Evolutionary conservation across 2,113 vertebrate species (phyloP).

Genomic region (chimpanzee (Pan troglodytes)): DNA sequence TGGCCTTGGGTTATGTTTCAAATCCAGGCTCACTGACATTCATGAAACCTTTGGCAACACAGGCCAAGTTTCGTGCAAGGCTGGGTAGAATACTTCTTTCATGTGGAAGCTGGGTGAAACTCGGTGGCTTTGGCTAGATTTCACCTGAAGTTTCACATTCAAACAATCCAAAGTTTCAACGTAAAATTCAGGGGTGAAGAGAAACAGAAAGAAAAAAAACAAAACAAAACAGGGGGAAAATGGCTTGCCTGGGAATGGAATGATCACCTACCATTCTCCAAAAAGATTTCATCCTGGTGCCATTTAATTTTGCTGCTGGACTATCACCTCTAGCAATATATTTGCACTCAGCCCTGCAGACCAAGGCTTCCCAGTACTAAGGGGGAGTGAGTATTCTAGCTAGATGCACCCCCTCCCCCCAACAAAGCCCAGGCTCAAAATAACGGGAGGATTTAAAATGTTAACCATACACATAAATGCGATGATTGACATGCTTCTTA

Average conservation of each 20-base stretch:
- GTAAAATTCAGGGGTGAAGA: conserved; percentile 8
- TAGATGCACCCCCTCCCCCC: too few species aligned
- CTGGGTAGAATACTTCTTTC: conserved; percentile 64
- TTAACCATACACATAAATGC: neutral
- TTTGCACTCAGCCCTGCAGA: too few species aligned
- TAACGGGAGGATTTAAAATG: neutral
- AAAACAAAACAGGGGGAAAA: neutral
- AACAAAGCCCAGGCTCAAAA: neutral
- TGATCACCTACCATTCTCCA: neutral
- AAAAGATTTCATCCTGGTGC: neutral
- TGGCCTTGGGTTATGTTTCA: conserved; percentile 68
- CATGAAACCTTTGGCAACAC: conserved; percentile 55
- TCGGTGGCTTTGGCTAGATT: conserved; percentile 25
- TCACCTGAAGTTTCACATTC: conserved; percentile 59
- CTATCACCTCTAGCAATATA: neutral
- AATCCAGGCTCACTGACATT: conserved; percentile 55
- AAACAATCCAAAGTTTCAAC: conserved; percentile 43
- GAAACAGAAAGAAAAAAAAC: neutral
- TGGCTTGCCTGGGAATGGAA: neutral
- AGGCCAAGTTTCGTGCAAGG: conserved; percentile 68
- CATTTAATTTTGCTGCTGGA: neutral
- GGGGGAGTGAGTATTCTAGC: neutral
- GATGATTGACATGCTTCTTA: neutral
- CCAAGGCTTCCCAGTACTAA: neutral
- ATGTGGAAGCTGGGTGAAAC: conserved; percentile 61